Evolutionary conservation across 2,113 vertebrate species (phyloP).

Genomic region (Ornithorhynchus anatinus): DNA sequence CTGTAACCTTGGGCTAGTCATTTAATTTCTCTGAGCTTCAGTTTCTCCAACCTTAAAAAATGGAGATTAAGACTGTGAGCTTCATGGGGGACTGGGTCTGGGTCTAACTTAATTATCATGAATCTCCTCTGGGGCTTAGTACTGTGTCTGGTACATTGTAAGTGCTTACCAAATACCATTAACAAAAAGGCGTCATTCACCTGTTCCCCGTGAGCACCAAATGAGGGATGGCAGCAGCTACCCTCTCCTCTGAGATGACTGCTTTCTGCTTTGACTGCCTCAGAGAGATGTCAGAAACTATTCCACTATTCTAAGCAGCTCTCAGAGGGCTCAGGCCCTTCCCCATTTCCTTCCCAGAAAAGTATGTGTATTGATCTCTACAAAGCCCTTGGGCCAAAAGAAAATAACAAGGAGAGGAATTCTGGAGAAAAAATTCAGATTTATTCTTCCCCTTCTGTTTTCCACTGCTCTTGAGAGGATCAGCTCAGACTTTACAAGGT

Average conservation of each 20-base stretch:
- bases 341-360: constrained; percentile 28
- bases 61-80: too few species aligned
- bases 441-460: background rate
- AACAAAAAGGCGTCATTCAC: too few species aligned
- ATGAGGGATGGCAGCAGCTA: background rate
- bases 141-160: too few species aligned
- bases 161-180: too few species aligned
- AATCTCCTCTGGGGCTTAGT: too few species aligned
- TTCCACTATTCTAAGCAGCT: constrained; percentile 40
- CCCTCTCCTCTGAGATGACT: constrained; percentile 12
- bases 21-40: too few species aligned
- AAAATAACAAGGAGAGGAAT: constrained; percentile 11
- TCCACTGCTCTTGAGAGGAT: background rate
- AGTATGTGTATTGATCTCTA: constrained; percentile 47
- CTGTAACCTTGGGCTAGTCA: too few species aligned
- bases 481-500: background rate
- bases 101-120: too few species aligned
- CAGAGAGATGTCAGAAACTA: constrained; percentile 21
- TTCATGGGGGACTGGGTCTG: too few species aligned
- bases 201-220: constrained; percentile 5
- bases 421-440: constrained; percentile 6
- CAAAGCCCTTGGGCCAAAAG: constrained; percentile 24
- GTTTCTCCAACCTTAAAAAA: too few species aligned
- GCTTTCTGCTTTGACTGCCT: background rate
- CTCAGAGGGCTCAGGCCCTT: background rate